Evolutionary conservation across 2,888 invertebrate species (phyloP).

Genomic region (Cryptus armator): DNA sequence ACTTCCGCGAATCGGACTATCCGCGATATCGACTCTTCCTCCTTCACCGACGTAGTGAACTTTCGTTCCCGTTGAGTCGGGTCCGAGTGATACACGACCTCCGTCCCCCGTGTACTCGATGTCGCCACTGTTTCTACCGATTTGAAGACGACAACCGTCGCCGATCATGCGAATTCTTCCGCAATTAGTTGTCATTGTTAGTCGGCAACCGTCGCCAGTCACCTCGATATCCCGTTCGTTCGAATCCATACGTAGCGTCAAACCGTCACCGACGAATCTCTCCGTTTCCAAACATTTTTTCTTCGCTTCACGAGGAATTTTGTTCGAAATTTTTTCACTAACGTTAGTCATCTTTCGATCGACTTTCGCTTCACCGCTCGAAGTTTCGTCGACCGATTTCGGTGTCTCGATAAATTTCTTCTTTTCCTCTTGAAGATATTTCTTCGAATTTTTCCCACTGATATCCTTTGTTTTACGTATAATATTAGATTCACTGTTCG

Average conservation of each 20-base stretch:
- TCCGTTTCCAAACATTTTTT: conserved; percentile 33
- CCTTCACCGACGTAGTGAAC: conserved; percentile 79
- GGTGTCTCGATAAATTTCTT: neutral
- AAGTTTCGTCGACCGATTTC: neutral
- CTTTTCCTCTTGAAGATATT: neutral
- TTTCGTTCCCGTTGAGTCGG: conserved; percentile 71
- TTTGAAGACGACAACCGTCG: conserved; percentile 78
- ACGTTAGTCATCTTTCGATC: neutral
- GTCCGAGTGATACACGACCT: conserved; percentile 76
- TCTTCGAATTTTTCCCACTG: conserved; percentile 24
- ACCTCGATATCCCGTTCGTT: conserved; percentile 77
- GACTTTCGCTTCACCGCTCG: neutral
- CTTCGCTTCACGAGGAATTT: neutral
- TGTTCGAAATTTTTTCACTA: conserved; percentile 16
- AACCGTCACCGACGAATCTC: conserved; percentile 77
- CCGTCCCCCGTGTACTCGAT: conserved; percentile 81
- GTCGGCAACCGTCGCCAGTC: conserved; percentile 79
- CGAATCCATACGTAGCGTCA: conserved; percentile 72
- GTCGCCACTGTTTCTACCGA: conserved; percentile 74
- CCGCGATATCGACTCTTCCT: conserved; percentile 71
- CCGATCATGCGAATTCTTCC: conserved; percentile 79
- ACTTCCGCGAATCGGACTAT: neutral
- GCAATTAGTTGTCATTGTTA: conserved; percentile 75
- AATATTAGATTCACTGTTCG: neutral
- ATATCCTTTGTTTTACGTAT: neutral